Percentiles rank a stretch among this genome's conserved stretches.
Evolutionary conservation across 2,113 vertebrate species (phyloP).

Genomic region (Piaya cayana): DNA sequence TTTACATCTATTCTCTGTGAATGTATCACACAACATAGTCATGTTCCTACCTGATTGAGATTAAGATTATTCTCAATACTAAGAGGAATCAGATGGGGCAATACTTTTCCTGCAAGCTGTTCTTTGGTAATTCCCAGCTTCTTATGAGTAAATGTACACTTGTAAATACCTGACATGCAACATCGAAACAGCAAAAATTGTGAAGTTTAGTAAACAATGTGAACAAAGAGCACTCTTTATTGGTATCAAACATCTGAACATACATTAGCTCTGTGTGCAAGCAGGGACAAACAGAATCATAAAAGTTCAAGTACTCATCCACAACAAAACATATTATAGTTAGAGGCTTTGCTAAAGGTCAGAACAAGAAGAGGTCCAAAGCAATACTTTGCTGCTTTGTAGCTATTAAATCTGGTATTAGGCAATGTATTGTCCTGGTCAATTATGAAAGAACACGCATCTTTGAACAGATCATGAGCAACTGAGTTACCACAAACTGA

Average conservation of each 20-base stretch:
- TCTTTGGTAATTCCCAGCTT: slow-evolving; percentile 98
- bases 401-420: not conserved
- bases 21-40: not conserved
- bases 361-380: not conserved
- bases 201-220: not conserved
- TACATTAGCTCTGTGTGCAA: not conserved
- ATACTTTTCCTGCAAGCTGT: slow-evolving; percentile 89
- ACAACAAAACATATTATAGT: not conserved
- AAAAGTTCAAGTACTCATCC: not conserved
- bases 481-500: not conserved
- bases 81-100: slow-evolving; percentile 95
- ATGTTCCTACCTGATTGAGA: slow-evolving; percentile 89
- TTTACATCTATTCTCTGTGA: not conserved
- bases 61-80: slow-evolving; percentile 99
- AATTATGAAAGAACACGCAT: not conserved
- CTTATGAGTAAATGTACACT: slow-evolving; percentile 97
- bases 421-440: not conserved
- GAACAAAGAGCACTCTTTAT: not conserved
- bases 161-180: slow-evolving; percentile 90
- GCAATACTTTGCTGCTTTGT: not conserved
- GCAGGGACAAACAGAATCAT: not conserved
- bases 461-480: not conserved
- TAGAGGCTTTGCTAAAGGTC: not conserved
- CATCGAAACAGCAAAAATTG: not conserved
- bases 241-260: not conserved